Evolutionary conservation across 2,797 vertebrate genomes (phyloP), one percentile per base, ranked within the genome.

Genomic region (Platyrinchus mystaceus): DNA sequence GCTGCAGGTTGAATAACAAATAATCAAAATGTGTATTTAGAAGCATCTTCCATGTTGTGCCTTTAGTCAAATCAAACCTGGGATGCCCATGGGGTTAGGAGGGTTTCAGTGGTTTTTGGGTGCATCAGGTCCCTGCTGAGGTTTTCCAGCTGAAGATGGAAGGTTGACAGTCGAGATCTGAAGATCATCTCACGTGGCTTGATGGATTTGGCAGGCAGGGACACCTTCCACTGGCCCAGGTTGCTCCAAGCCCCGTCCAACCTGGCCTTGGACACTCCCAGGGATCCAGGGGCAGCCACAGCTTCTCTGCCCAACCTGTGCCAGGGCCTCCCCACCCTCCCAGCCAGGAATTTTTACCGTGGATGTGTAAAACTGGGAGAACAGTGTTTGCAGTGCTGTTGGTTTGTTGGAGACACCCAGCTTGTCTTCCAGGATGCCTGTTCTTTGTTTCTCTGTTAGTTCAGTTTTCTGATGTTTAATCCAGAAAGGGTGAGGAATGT

Each of bases 111-210:
- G 69, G 9, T 66, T 39, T 4, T 4, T 67, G 8, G 21, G 39
- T 86, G 3, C 23, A 7, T 32, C 20, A 10, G 59, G 26, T 34
- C 8, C 32, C 18, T 26, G 37, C 24, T 50, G 36, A 58, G 50
- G 8, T 12, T 20, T 26, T 30, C 41, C 10, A 3, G 36, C 28
- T 46, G 56, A 44, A 46, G 52, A 8, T 6, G 44, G 69, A 2
- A 56, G 34, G 39, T 17, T 23, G 28, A 7, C 17, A 3, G 12
- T 24, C 0, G 3, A 17, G 21, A 24, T 47, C 43, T 34, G 32
- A 6, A 23, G 36, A 13, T 6, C 2, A 5, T 58, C 78, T 46
- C 11, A 5, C 0, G 0, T 8, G 15, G 26, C 14, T 13, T 4
- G 66, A 6, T 58, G 73, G 69, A 14, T 70, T 77, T 52, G 80